phyloP scores from a whole-genome alignment of 1,140 invertebrate genomes.

The Carcinoscorpius rotundicauda region DNA sequence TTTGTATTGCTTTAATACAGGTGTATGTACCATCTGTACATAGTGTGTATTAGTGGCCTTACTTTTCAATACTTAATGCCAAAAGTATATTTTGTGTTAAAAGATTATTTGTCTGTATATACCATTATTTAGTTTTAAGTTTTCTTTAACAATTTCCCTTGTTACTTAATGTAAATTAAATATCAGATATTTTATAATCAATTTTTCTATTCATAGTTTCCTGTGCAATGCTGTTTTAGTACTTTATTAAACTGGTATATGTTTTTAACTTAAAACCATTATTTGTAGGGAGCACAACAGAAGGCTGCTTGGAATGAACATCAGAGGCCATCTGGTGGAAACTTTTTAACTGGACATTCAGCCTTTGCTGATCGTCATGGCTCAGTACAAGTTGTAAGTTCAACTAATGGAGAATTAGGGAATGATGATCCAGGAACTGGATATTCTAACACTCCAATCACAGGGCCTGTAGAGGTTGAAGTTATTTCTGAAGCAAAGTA shows the following conservation, averaged over 20 bases:
- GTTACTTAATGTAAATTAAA: too few relatives aligned
- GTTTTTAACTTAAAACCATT: background rate
- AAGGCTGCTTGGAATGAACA: conserved; percentile 12
- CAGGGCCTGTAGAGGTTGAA: conserved; percentile 79
- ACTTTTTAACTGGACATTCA: conserved; percentile 1
- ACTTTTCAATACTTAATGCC: too few relatives aligned
- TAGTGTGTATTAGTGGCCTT: too few relatives aligned
- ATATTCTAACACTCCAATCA: conserved; percentile 92
- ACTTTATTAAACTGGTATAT: background rate
- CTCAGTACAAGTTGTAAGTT: conserved; percentile 77
- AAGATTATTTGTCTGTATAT: too few relatives aligned
- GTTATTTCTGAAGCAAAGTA: conserved; percentile 46
- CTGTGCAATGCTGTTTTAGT: background rate
- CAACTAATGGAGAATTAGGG: conserved; percentile 87
- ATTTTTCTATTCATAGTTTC: too few relatives aligned
- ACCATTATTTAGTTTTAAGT: too few relatives aligned
- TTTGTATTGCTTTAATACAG: too few relatives aligned
- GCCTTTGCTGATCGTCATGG: conserved; percentile 17
- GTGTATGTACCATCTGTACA: too few relatives aligned
- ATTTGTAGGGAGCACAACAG: background rate
- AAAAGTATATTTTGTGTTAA: too few relatives aligned
- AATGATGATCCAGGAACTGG: conserved; percentile 89
- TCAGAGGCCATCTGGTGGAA: background rate
- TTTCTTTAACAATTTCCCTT: too few relatives aligned
- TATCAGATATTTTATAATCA: too few relatives aligned